These are phyloP conservation scores for Plecotus auritus DNA, from an alignment of 2,113 vertebrate species.

Conservation along the genomic window DNA sequence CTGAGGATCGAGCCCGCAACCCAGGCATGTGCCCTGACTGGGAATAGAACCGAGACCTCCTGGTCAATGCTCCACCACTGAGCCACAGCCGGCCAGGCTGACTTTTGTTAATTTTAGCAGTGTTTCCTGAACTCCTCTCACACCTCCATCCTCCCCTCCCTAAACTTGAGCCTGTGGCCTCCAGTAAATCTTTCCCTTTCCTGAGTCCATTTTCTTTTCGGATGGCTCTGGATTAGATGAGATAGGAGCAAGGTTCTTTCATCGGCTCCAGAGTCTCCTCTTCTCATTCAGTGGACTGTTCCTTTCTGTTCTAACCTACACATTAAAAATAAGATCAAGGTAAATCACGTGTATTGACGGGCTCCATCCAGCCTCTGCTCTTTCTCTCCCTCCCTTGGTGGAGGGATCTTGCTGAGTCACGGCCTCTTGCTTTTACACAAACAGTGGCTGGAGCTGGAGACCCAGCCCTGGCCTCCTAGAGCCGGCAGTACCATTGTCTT, in stretches of 20 bases:
- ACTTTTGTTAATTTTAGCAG: neutral
- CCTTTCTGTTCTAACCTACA: neutral
- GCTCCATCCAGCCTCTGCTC: neutral
- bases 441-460: neutral
- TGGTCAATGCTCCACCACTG: no score
- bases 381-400: neutral
- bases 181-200: neutral
- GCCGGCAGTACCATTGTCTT: neutral
- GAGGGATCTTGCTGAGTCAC: slow-evolving; percentile 12
- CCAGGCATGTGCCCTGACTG: no score
- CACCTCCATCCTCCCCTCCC: neutral
- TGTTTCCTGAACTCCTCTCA: neutral
- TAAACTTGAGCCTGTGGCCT: neutral
- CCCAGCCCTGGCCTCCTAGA: neutral
- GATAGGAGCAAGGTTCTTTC: neutral
- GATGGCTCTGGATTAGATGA: neutral
- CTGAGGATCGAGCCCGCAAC: no score
- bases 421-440: neutral
- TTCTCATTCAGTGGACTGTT: neutral
- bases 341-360: fast-evolving
- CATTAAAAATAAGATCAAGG: neutral
- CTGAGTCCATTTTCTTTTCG: neutral
- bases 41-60: no score
- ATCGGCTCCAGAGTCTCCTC: neutral
- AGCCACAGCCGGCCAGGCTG: no score